A percentile compares a stretch with the other conserved stretches of the same genome.
These are phyloP conservation scores for Apis mellifera DNA, from an alignment of 1,140 invertebrate species.

Conservation along the genomic window DNA sequence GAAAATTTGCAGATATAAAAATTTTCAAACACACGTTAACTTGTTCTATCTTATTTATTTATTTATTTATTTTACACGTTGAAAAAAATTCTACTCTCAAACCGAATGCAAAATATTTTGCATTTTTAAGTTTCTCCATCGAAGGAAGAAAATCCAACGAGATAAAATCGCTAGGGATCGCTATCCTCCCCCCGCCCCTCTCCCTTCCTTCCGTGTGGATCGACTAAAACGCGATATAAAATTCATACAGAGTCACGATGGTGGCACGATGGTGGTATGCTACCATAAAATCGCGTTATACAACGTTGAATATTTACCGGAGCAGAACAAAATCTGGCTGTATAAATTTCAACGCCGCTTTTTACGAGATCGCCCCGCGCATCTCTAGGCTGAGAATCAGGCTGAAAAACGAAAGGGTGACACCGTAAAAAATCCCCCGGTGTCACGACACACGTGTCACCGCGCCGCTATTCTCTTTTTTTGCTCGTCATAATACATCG, in stretches of 20 bases:
- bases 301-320: slow-evolving; percentile 52
- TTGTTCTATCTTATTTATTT: no score
- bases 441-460: slow-evolving; percentile 76
- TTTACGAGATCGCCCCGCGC: slow-evolving; percentile 61
- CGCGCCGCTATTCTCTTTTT: slow-evolving; percentile 50
- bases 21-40: no score
- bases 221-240: slow-evolving; percentile 19
- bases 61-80: no score
- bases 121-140: background rate
- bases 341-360: slow-evolving; percentile 71
- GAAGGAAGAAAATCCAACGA: background rate
- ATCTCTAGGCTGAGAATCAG: slow-evolving; percentile 44
- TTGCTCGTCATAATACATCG: slow-evolving; percentile 50
- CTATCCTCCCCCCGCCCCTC: background rate
- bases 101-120: background rate
- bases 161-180: background rate
- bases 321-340: slow-evolving; percentile 56
- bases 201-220: no score
- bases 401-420: slow-evolving; percentile 69
- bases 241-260: slow-evolving; percentile 12
- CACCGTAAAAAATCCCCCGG: slow-evolving; percentile 68
- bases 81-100: no score
- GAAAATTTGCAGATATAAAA: no score
- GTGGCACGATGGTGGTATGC: background rate
- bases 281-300: slow-evolving; percentile 52